These are phyloP conservation scores for Psix sp. DNA, from an alignment of 1,140 invertebrate genomes.

Conservation along the genomic window DNA sequence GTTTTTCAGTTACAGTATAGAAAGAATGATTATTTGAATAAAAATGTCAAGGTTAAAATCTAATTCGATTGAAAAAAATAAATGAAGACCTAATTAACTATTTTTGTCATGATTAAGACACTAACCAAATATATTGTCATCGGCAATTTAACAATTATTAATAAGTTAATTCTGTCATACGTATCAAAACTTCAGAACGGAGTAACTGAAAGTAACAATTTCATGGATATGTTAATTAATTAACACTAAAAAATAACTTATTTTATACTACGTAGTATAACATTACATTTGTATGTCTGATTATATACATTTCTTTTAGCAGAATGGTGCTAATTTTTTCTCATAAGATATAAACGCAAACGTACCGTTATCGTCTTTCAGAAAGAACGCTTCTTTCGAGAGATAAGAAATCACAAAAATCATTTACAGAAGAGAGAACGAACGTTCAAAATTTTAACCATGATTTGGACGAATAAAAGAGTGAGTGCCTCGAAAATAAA, in stretches of 20 bases:
- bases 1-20: too few relatives aligned
- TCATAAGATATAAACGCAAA: conserved; percentile 41
- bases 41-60: too few relatives aligned
- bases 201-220: too few relatives aligned
- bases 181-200: background rate
- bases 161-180: too few relatives aligned
- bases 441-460: background rate
- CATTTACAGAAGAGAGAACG: conserved; percentile 2
- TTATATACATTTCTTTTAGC: conserved; percentile 41
- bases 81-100: too few relatives aligned
- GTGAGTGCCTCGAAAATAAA: too few relatives aligned
- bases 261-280: conserved; percentile 13
- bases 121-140: too few relatives aligned
- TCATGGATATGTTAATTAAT: conserved; percentile 15
- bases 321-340: conserved; percentile 44
- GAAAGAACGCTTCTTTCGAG: conserved; percentile 11
- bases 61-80: too few relatives aligned
- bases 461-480: conserved; percentile 11
- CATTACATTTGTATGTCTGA: conserved; percentile 7
- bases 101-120: too few relatives aligned
- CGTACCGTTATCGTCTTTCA: conserved; percentile 40
- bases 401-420: conserved; percentile 12
- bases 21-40: too few relatives aligned
- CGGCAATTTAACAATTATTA: too few relatives aligned
- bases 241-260: conserved; percentile 13